phyloP scores from a whole-genome alignment of 2,797 vertebrate species.

The Fistularia commersonii region DNA sequence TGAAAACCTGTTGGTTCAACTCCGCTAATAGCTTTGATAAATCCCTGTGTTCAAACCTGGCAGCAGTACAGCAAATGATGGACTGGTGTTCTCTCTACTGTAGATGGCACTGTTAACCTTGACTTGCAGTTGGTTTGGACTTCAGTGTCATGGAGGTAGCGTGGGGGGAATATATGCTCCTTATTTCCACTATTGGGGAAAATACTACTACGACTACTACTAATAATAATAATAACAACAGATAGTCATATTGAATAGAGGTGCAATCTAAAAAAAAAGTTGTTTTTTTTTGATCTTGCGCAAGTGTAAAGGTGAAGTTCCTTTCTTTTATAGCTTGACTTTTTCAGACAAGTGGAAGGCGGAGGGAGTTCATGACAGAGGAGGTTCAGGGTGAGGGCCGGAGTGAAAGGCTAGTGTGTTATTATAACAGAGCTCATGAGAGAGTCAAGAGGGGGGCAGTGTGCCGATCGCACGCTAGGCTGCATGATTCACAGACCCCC shows the following conservation, averaged over 20 bases:
- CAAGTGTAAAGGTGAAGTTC: too few relatives aligned
- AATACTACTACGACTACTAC: too few relatives aligned
- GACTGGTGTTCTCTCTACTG: constrained; percentile 63
- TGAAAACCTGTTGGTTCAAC: not conserved
- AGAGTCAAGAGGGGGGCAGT: constrained; percentile 75
- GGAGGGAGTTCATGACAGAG: constrained; percentile 26
- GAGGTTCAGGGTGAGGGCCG: constrained; percentile 45
- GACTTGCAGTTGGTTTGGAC: constrained; percentile 43
- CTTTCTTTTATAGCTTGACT: constrained; percentile 30
- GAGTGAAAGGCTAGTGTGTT: constrained; percentile 71
- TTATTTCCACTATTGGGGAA: constrained; percentile 45
- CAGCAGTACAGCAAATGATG: constrained; percentile 20
- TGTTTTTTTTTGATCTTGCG: too few relatives aligned
- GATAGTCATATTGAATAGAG: too few relatives aligned
- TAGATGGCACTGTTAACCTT: constrained; percentile 91
- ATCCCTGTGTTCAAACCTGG: not conserved
- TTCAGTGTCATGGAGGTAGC: constrained; percentile 17
- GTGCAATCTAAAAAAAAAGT: too few relatives aligned
- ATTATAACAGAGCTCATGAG: constrained; percentile 73
- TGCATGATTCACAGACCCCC: constrained; percentile 54
- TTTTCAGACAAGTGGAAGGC: constrained; percentile 46
- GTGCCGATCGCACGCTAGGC: constrained; percentile 72
- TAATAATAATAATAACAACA: too few relatives aligned
- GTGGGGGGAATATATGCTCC: constrained; percentile 57
- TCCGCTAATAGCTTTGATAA: not conserved